Evolutionary conservation across 2,888 invertebrate genomes (phyloP), one percentile per base, ranked within the genome.

Genomic region (Gastracanthus pulcherrimus): DNA sequence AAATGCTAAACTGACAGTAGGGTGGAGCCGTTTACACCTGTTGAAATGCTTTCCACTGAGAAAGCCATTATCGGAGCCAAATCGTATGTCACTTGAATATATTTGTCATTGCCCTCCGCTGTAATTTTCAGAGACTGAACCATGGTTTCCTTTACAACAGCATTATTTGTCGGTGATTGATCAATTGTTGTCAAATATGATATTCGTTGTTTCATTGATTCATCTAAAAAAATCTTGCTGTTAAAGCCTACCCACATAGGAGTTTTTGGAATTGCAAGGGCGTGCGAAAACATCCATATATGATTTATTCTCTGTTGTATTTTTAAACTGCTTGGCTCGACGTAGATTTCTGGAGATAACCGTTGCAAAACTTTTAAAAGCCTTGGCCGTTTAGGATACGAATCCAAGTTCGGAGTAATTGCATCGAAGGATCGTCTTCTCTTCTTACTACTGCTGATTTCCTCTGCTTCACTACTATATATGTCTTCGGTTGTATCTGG

Each of bases 161-260:
- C 45, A 60, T 6, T 62, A 76, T 86, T 81, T 19, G 88, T 89
- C 16, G 89, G 88, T 29, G 89, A 89, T 48, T 34, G 13, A 84
- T 89, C 86, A 6, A 88, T 88, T 11, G 87, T 83, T 16, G 89
- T 86, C 3, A 88, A 60, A 81, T 89, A 88, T 0, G 85, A 81
- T 66, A 88, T 78, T 81, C 81, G 84, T 82, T 89, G 87, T 55
- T 78, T 80, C 9, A 62, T 13, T 51, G 79, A 81, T 38, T 77
- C 74, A 71, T 89, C 87, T 19, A 60, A 29, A 67, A 19, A n/a
- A 31, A 88, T 81, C 55, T 34, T 45, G 70, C 83, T 83, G 80
- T 89, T 88, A 66, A 84, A 89, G 19, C 88, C 88, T n/a, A 87
- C 86, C 88, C 89, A 89, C 86, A 86, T 86, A 62, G 88, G 88